Conservation (phyloP, 1,140 invertebrate species). For the Protaetia brevitarsis region DNA sequence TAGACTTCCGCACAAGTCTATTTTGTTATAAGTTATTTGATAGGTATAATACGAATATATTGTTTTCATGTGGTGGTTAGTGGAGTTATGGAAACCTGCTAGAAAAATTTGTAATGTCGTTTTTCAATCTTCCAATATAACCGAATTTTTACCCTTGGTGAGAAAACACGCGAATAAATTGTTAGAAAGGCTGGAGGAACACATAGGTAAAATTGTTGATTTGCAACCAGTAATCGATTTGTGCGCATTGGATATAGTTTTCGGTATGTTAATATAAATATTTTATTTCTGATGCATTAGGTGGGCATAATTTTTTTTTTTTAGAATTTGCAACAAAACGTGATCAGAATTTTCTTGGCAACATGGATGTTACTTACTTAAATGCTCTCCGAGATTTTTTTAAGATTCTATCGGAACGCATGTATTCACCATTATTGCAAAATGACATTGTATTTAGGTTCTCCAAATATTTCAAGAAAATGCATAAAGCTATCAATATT, state of each 20-base stretch:
- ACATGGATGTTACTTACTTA: neutral
- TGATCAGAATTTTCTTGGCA: neutral
- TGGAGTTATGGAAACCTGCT: neutral
- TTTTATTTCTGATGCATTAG: too few species aligned
- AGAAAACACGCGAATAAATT: neutral
- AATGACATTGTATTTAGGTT: neutral
- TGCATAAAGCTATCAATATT: neutral
- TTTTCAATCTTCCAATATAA: neutral
- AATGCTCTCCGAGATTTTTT: neutral
- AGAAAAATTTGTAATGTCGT: conserved; percentile 5
- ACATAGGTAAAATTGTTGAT: neutral
- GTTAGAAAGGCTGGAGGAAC: neutral
- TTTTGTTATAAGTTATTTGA: too few species aligned
- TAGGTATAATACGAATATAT: too few species aligned
- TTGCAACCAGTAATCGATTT: neutral
- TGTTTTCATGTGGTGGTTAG: too few species aligned
- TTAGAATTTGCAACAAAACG: too few species aligned
- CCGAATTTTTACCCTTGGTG: neutral
- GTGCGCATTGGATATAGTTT: conserved; percentile 10
- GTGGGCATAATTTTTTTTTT: too few species aligned
- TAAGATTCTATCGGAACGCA: neutral
- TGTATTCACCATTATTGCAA: neutral
- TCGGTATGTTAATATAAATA: neutral
- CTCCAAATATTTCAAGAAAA: neutral
- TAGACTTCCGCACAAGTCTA: too few species aligned